Percentiles rank a stretch among this genome's conserved stretches.
phyloP scores from a whole-genome alignment of 1,140 invertebrate species.

The Colletes gigas region DNA sequence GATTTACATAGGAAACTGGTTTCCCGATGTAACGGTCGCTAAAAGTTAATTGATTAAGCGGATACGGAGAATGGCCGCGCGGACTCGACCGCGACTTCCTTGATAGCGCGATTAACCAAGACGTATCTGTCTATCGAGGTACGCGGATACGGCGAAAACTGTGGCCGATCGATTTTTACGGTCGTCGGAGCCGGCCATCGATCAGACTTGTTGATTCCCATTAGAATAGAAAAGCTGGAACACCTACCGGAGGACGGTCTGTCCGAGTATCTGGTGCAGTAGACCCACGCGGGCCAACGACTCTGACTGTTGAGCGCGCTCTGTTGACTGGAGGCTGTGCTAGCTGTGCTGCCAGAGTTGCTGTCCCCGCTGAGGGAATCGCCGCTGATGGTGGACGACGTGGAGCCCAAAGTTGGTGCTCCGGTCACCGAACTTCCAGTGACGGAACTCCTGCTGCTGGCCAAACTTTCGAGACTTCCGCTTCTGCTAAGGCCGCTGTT shows the following conservation, averaged over 20 bases:
- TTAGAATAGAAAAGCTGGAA: no score
- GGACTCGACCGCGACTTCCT: conserved; percentile 8
- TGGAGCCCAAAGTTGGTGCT: conserved; percentile 70
- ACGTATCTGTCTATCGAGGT: conserved; percentile 23
- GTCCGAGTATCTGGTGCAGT: conserved; percentile 98
- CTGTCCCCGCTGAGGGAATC: conserved; percentile 73
- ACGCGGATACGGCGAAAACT: neutral
- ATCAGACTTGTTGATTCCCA: neutral
- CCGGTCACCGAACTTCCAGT: conserved; percentile 73
- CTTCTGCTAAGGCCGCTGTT: conserved; percentile 73
- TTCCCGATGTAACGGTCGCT: conserved; percentile 35
- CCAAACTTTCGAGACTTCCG: conserved; percentile 77
- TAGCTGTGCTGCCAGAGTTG: conserved; percentile 45
- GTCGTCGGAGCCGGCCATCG: neutral
- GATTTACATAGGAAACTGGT: conserved; percentile 48
- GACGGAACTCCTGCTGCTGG: conserved; percentile 76
- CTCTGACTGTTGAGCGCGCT: conserved; percentile 65
- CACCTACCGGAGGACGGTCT: conserved; percentile 95
- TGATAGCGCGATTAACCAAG: conserved; percentile 42
- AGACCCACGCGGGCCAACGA: conserved; percentile 97
- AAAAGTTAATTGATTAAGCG: conserved; percentile 32
- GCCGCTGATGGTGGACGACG: conserved; percentile 70
- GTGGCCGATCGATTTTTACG: neutral
- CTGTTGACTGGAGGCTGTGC: conserved; percentile 5
- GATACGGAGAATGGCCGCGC: neutral